phyloP scores from a whole-genome alignment of 1,140 invertebrate genomes.

The Mizuhopecten yessoensis region DNA sequence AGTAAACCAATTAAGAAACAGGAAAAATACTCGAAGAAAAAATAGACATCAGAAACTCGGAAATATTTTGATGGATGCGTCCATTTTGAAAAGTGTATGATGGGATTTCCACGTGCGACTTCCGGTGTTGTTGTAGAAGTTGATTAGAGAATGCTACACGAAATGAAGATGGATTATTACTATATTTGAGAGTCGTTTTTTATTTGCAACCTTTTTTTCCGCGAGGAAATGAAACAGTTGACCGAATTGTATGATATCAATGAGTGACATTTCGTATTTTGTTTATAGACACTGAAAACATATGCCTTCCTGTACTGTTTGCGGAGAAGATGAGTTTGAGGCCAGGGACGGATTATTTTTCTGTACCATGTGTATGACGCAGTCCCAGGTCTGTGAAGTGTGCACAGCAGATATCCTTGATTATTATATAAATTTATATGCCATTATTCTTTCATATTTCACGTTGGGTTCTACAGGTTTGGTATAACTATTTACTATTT shows the following conservation, averaged over 20 bases:
- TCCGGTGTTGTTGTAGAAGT: neutral
- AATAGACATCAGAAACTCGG: neutral
- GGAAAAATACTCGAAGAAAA: neutral
- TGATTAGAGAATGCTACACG: too few species aligned
- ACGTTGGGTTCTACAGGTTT: too few species aligned
- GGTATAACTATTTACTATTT: too few species aligned
- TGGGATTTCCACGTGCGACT: conserved; percentile 10
- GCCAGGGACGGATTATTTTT: conserved; percentile 65
- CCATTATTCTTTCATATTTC: too few species aligned
- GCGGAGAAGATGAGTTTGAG: conserved; percentile 66
- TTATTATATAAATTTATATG: too few species aligned
- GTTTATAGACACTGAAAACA: neutral
- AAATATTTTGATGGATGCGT: conserved; percentile 20
- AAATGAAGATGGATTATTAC: neutral
- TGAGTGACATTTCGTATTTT: neutral
- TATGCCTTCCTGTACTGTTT: conserved; percentile 63
- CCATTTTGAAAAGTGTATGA: conserved; percentile 6
- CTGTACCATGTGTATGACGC: conserved; percentile 65
- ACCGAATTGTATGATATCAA: neutral
- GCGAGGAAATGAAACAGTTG: neutral
- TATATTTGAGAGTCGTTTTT: neutral
- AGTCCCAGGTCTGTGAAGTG: conserved; percentile 63
- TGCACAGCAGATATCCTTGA: too few species aligned
- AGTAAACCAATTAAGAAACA: neutral
- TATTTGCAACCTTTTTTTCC: neutral